These are phyloP conservation scores for Busseola fusca DNA, from an alignment of 2,888 invertebrate species.

Conservation along the genomic window DNA sequence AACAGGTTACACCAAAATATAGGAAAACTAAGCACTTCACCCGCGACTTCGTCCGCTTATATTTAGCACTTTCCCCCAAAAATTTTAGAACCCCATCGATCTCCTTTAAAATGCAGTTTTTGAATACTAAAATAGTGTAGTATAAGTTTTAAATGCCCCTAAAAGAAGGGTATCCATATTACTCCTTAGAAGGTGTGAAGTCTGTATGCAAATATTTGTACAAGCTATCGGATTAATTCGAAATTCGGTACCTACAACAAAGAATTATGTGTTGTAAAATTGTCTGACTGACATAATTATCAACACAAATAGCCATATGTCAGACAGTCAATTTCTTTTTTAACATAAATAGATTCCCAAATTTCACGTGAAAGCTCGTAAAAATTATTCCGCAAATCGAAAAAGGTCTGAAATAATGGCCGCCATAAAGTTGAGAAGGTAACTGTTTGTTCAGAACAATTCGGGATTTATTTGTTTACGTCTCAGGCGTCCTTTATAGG, in stretches of 20 bases:
- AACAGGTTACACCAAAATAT: slow-evolving; percentile 50
- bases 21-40: slow-evolving; percentile 14
- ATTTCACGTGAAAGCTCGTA: slow-evolving; percentile 52
- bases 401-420: slow-evolving; percentile 64
- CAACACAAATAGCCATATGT: too few species aligned
- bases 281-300: too few species aligned
- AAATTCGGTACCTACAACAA: too few species aligned
- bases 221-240: too few species aligned
- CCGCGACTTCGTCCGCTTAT: neutral
- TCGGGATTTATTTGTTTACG: slow-evolving; percentile 70
- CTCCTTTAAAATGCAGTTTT: neutral
- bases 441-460: slow-evolving; percentile 65
- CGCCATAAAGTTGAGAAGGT: slow-evolving; percentile 64
- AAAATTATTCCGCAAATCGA: slow-evolving; percentile 65
- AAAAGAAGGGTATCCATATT: too few species aligned
- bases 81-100: too few species aligned
- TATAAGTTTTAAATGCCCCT: too few species aligned
- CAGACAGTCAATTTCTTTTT: neutral
- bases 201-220: too few species aligned
- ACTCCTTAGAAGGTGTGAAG: too few species aligned
- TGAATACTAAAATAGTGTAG: neutral
- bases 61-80: neutral
- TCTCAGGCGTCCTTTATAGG: slow-evolving; percentile 47
- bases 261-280: too few species aligned
- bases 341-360: slow-evolving; percentile 8